phyloP scores from a whole-genome alignment of 2,888 invertebrate species.

The Noctua comes region DNA sequence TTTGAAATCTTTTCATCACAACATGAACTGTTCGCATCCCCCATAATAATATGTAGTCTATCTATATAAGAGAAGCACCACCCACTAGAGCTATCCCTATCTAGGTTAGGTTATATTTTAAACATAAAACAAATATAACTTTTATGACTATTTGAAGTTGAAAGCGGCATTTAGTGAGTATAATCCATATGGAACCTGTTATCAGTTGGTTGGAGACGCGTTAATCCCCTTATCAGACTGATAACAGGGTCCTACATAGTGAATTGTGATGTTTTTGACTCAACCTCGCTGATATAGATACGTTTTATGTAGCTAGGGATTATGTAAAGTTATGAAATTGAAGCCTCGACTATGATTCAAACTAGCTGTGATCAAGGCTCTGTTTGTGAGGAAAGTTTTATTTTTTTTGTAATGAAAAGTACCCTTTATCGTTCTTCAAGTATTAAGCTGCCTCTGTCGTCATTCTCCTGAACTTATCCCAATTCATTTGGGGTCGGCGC shows the following conservation, averaged over 20 bases:
- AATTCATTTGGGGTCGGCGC: too few species aligned
- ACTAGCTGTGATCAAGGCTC: neutral
- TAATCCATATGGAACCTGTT: slow-evolving; percentile 63
- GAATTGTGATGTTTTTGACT: slow-evolving; percentile 57
- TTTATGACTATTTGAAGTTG: slow-evolving; percentile 49
- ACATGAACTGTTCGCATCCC: too few species aligned
- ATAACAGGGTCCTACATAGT: slow-evolving; percentile 52
- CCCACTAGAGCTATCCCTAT: slow-evolving; percentile 1
- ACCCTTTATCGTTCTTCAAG: neutral
- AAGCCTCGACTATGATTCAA: neutral
- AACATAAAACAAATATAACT: slow-evolving; percentile 42
- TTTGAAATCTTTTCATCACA: too few species aligned
- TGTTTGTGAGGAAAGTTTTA: neutral
- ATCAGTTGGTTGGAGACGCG: slow-evolving; percentile 61
- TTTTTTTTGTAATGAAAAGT: neutral
- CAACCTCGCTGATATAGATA: slow-evolving; percentile 16
- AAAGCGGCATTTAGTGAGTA: slow-evolving; percentile 43
- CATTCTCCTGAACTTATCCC: too few species aligned
- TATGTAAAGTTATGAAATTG: slow-evolving; percentile 15
- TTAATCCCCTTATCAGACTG: slow-evolving; percentile 67
- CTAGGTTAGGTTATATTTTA: slow-evolving; percentile 40
- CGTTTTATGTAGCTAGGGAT: slow-evolving; percentile 18
- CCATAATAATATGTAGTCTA: too few species aligned
- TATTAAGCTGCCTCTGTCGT: too few species aligned
- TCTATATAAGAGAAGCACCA: neutral